Evolutionary conservation across 2,797 vertebrate species (phyloP), one percentile per base, ranked within the genome.

Genomic region (Arrhamphus sclerolepis): DNA sequence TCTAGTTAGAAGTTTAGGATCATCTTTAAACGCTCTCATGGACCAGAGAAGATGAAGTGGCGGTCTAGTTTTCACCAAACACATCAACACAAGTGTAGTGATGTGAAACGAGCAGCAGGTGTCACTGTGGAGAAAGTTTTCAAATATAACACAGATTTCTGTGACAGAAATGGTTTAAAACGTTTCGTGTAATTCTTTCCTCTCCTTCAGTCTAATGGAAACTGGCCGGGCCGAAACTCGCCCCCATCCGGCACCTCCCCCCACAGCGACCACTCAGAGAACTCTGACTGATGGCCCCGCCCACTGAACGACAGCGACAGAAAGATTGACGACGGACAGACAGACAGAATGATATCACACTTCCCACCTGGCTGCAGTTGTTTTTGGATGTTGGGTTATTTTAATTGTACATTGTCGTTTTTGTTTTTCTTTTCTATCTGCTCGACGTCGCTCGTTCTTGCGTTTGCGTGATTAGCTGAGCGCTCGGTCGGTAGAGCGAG

Each of bases 251-350:
- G 93, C 75, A 80, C 91, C 38, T 95, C 96, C n/a, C 94, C 95
- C 0, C 94, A 87, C 72, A 96, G 94, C 61, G 94, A 96, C 79
- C 92, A 92, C 70, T 97, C 96, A 0, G 95, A 95, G 53, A 94
- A 94, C 88, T 96, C 95, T 21, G 95, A 96, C 93, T 96, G 92
- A 96, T 83, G 77, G 62, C 64, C 65, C 71, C 29, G 42, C 46
- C 70, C 66, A 40, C 77, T 62, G 52, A 73, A 62, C 47, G 66
- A 80, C 80, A 77, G 66, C 70, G 50, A 80, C 39, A 29, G 75
- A 83, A 72, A 61, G 82, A 77, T 77, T 78, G 82, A 78, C 4
- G 55, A 63, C 6, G 46, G 64, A 78, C 1, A 85, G 89, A 90
- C 82, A 46, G 73, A 87, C 62, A 77, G 87, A 90, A 88, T 89